Conservation (phyloP, 2,888 invertebrate species). For the Drosophila anomelani region DNA sequence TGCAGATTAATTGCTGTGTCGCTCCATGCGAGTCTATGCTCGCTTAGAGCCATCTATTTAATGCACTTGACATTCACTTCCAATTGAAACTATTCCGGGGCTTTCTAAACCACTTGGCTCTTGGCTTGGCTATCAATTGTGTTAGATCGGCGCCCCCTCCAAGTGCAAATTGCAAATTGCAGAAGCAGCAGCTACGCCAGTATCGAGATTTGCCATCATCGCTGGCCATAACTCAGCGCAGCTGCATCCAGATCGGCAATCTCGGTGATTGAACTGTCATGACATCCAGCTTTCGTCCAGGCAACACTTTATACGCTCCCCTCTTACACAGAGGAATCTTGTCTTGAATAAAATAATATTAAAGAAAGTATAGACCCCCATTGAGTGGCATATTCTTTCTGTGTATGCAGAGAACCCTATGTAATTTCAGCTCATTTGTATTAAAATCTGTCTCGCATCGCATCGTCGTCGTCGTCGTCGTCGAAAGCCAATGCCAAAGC, state of each 20-base stretch:
- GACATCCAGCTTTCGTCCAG: slow-evolving; percentile 54
- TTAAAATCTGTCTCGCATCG: slow-evolving; percentile 59
- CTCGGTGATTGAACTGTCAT: slow-evolving; percentile 72
- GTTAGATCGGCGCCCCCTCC: slow-evolving; percentile 10
- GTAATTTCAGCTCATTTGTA: slow-evolving; percentile 71
- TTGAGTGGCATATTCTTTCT: not conserved
- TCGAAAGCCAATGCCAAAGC: slow-evolving; percentile 44
- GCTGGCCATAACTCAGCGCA: slow-evolving; percentile 53
- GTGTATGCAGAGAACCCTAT: slow-evolving; percentile 25
- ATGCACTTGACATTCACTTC: slow-evolving; percentile 37
- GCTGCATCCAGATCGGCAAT: slow-evolving; percentile 52
- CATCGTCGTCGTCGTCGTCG: not conserved
- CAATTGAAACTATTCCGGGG: slow-evolving; percentile 32
- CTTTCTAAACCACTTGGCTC: slow-evolving; percentile 32
- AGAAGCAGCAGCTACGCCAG: not conserved
- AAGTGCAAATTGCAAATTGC: slow-evolving; percentile 6
- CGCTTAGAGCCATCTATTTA: slow-evolving; percentile 30
- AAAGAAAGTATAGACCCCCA: not conserved
- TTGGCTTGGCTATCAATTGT: slow-evolving; percentile 32
- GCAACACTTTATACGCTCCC: slow-evolving; percentile 46
- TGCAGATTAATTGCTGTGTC: slow-evolving; percentile 31
- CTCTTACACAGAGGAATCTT: not conserved
- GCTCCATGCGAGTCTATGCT: slow-evolving; percentile 25
- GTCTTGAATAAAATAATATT: not conserved
- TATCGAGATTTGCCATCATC: slow-evolving; percentile 43